These are phyloP conservation scores for Cryptops parisi DNA, from an alignment of 2,888 invertebrate species.

Conservation along the genomic window DNA sequence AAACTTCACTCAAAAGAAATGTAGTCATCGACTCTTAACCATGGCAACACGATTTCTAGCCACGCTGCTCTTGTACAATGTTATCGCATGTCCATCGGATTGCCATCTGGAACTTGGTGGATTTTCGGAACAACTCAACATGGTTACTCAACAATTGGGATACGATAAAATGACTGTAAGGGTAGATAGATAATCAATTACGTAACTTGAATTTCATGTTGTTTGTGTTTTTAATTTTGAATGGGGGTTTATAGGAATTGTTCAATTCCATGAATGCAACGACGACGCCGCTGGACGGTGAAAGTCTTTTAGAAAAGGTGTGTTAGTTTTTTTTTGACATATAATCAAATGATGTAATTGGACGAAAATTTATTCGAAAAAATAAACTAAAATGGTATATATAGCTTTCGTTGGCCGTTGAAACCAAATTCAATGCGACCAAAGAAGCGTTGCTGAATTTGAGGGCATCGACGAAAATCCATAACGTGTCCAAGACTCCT, in stretches of 20 bases:
- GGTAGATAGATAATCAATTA: neutral
- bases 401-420: slow-evolving; percentile 1
- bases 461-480: too few relatives aligned
- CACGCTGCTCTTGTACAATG: too few relatives aligned
- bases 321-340: neutral
- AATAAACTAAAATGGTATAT: too few relatives aligned
- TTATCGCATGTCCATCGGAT: too few relatives aligned
- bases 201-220: neutral
- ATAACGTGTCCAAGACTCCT: too few relatives aligned
- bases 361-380: neutral
- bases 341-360: neutral
- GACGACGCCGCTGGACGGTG: neutral
- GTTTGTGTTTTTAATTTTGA: neutral
- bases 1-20: too few relatives aligned
- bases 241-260: neutral
- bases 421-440: neutral
- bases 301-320: neutral
- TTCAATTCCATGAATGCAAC: neutral
- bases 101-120: too few relatives aligned
- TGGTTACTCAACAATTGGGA: neutral
- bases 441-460: slow-evolving; percentile 3
- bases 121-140: too few relatives aligned
- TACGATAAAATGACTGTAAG: neutral
- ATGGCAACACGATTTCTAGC: too few relatives aligned
- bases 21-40: too few relatives aligned